Evolutionary conservation across 2,797 vertebrate genomes (phyloP).

Genomic region (Sebastes kiyomatsui): DNA sequence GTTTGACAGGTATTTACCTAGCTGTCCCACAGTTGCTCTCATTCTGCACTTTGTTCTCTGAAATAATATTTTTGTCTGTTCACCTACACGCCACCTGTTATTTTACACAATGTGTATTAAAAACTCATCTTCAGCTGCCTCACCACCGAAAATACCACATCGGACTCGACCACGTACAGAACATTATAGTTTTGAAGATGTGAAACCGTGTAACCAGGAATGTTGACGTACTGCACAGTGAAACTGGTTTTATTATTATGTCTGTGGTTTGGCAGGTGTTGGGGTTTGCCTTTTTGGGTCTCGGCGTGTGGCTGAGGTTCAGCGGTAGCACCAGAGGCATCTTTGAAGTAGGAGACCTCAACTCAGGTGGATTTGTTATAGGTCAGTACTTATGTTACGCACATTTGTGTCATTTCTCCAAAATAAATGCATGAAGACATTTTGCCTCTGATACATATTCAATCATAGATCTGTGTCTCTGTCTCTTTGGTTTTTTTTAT

Average conservation of each 20-base stretch:
- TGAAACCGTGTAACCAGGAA: neutral
- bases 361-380: constrained; percentile 57
- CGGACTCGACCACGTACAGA: neutral
- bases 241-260: neutral
- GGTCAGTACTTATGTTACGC: constrained; percentile 45
- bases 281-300: constrained; percentile 58
- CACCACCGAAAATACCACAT: neutral
- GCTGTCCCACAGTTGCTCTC: neutral
- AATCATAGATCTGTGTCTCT: neutral
- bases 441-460: neutral
- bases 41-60: neutral
- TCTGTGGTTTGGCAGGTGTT: constrained; percentile 58
- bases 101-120: neutral
- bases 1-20: neutral
- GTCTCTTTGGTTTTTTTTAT: neutral
- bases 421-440: neutral
- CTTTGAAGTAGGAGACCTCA: constrained; percentile 44
- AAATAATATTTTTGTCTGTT: neutral
- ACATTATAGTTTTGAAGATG: neutral
- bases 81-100: neutral
- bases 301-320: constrained; percentile 77
- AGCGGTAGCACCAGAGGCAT: constrained; percentile 55
- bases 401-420: neutral
- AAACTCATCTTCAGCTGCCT: neutral
- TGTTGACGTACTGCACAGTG: no score